Evolutionary conservation across 2,113 vertebrate genomes (phyloP), one percentile per base, ranked within the genome.

Genomic region (Dipodomys stephensi): DNA sequence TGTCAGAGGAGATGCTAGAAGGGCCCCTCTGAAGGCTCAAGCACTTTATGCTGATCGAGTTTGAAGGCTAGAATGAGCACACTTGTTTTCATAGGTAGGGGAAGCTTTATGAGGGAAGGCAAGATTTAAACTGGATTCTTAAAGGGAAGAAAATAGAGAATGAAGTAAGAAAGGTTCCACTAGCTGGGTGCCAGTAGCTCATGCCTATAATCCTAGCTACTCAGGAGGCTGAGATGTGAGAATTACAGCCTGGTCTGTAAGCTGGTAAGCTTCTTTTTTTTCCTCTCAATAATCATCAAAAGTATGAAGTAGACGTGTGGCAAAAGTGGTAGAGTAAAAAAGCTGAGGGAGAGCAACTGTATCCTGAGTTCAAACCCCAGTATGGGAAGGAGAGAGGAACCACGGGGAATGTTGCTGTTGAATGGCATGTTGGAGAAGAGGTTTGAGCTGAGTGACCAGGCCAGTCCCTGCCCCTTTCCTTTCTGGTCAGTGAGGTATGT

Each of bases 21-120:
- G 32, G 16, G 35, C 20, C 65, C 6, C 0, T 13, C 22, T 25
- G 7, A 27, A 10, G n/a, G 9, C 3, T 72, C 8, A 0, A 6
- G 22, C 18, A 3, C 46, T 87, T 39, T 1, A 30, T 16, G 35
- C 13, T 74, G 22, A 15, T 0, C 0, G 8, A 3, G 2, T 22
- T 11, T 85, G 30, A 15, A 28, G 68, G 28, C 49, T 4, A 32
- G n/a, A 46, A 77, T 25, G 27, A 0, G 4, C 4, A 10, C 0
- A 10, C 8, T 28, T 67, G 2, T 12, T 35, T 83, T 49, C n/a
- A 9, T 1, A 5, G 0, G 28, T 35, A 60, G 60, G n/a, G 15
- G 9, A 25, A 74, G 65, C 27, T 71, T 49, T 57, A 6, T 46
- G 13, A 2, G 27, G 46, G 82, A 49, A 49, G 22, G 8, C 13